Evolutionary conservation across 2,888 invertebrate genomes (phyloP).

Genomic region (Himalopsyche tibetana): DNA sequence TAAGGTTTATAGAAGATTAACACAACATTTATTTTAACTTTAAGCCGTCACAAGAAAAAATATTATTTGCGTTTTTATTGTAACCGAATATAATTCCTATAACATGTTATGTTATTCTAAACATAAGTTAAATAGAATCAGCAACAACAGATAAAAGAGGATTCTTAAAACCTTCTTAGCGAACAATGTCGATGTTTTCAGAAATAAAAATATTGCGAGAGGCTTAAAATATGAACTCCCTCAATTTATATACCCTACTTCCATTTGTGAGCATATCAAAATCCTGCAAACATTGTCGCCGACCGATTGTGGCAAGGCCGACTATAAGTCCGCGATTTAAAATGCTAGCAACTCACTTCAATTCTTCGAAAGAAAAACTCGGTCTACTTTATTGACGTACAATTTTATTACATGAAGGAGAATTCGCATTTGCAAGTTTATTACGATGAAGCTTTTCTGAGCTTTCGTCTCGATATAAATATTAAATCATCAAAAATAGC

Average conservation of each 20-base stretch:
- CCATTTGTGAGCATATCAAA: constrained; percentile 23
- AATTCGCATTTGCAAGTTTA: constrained; percentile 36
- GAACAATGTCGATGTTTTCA: too few relatives aligned
- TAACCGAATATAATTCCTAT: too few relatives aligned
- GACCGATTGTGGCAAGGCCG: constrained; percentile 43
- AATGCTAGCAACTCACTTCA: constrained; percentile 35
- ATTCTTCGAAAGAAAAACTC: constrained; percentile 24
- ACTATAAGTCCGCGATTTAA: constrained; percentile 42
- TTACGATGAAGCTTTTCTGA: background rate
- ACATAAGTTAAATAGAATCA: too few relatives aligned
- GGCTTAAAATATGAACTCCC: constrained; percentile 4
- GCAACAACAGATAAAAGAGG: too few relatives aligned
- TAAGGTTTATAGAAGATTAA: too few relatives aligned
- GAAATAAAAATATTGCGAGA: too few relatives aligned
- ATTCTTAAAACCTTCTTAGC: too few relatives aligned
- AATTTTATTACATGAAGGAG: constrained; percentile 35
- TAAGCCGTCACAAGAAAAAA: too few relatives aligned
- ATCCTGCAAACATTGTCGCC: constrained; percentile 43
- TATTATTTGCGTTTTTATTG: too few relatives aligned
- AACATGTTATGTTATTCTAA: too few relatives aligned
- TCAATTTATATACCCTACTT: constrained; percentile 1
- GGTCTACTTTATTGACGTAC: constrained; percentile 31
- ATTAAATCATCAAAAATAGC: background rate
- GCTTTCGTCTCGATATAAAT: background rate
- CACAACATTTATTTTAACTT: too few relatives aligned